Evolutionary conservation across 1,140 invertebrate genomes (phyloP).

Genomic region (Papilio machaon): DNA sequence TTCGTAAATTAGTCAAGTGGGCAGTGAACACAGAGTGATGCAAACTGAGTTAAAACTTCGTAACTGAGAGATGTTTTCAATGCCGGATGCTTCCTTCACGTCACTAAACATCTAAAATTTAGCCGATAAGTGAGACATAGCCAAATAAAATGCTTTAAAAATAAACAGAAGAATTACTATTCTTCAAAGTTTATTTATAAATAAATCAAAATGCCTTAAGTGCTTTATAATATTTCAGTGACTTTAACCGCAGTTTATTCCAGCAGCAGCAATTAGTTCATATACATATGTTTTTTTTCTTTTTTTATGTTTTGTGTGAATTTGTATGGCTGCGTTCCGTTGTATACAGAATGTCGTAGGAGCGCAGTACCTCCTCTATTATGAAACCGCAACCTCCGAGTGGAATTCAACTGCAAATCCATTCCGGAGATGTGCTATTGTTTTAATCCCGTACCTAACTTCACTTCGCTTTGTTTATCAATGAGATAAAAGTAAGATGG

Average conservation of each 20-base stretch:
- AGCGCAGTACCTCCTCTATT: neutral
- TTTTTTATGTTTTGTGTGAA: conserved; percentile 5
- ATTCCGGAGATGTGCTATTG: conserved; percentile 9
- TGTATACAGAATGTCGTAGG: conserved; percentile 1
- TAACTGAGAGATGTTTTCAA: conserved; percentile 3
- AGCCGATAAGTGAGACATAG: neutral
- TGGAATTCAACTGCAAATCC: conserved; percentile 16
- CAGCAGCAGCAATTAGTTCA: neutral
- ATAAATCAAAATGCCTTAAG: neutral
- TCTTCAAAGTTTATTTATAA: too few species aligned
- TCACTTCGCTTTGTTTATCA: neutral
- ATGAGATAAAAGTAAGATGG: neutral
- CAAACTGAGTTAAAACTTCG: conserved; percentile 30
- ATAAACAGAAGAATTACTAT: too few species aligned
- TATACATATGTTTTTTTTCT: neutral
- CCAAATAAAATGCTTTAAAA: too few species aligned
- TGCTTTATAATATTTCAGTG: neutral
- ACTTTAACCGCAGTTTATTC: neutral
- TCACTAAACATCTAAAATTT: neutral
- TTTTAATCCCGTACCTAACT: conserved; percentile 14
- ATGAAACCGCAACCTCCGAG: conserved; percentile 14
- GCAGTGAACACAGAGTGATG: conserved; percentile 18
- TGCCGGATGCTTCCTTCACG: neutral
- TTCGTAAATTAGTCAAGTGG: conserved; percentile 28
- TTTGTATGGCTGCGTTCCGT: conserved; percentile 13